phyloP scores from a whole-genome alignment of 1,140 invertebrate genomes.

The Halyomorpha halys region DNA sequence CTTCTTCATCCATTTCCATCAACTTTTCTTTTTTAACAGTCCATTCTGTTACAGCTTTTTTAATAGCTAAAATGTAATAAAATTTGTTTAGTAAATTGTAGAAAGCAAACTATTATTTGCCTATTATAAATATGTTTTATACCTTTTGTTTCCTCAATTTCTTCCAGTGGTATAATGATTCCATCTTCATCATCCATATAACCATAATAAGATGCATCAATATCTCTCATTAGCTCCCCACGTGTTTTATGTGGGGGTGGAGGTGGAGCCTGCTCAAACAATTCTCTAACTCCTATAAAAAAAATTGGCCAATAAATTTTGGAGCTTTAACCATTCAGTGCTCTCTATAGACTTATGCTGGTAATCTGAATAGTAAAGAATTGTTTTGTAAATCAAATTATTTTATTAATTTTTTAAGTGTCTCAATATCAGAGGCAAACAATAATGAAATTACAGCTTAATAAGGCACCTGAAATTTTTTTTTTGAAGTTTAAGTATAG shows the following conservation, averaged over 20 bases:
- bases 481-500: too few species aligned
- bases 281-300: slow-evolving; percentile 73
- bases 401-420: too few species aligned
- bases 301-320: background rate
- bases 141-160: slow-evolving; percentile 61
- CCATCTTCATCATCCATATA: slow-evolving; percentile 98
- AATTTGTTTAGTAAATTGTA: background rate
- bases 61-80: slow-evolving; percentile 40
- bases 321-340: too few species aligned
- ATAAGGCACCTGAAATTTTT: too few species aligned
- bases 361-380: too few species aligned
- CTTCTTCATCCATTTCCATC: slow-evolving; percentile 37
- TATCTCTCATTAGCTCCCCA: slow-evolving; percentile 94
- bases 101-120: background rate
- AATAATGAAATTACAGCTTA: too few species aligned
- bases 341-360: too few species aligned
- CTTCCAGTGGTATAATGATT: slow-evolving; percentile 78
- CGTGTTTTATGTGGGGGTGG: slow-evolving; percentile 79
- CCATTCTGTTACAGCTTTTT: slow-evolving; percentile 53
- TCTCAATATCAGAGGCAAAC: too few species aligned
- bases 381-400: too few species aligned
- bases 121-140: background rate
- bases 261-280: slow-evolving; percentile 94
- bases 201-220: slow-evolving; percentile 98
- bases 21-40: slow-evolving; percentile 48